A percentile compares a stretch with the other conserved stretches of the same genome.
Conservation (phyloP, 2,113 vertebrate species). For the Sinocyclocheilus rhinocerous region DNA sequence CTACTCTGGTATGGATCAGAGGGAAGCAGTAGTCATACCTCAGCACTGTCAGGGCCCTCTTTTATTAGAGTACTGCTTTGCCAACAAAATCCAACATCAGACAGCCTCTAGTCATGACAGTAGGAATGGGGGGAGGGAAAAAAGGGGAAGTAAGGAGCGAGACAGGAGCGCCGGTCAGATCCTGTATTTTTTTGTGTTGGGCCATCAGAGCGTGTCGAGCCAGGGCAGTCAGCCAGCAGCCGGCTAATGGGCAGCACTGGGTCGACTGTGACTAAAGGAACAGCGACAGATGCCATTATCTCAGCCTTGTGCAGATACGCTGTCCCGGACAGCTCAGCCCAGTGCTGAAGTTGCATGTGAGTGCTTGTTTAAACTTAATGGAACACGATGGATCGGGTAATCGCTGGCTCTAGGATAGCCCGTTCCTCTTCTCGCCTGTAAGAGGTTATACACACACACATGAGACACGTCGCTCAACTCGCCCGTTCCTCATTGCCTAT, state of each 20-base stretch:
- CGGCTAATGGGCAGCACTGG: slow-evolving; percentile 57
- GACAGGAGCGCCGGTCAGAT: slow-evolving; percentile 66
- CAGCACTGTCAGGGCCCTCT: slow-evolving; percentile 25
- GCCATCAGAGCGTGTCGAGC: slow-evolving; percentile 70
- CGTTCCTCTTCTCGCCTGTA: slow-evolving; percentile 65
- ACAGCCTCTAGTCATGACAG: slow-evolving; percentile 52
- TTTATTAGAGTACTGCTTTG: slow-evolving; percentile 37
- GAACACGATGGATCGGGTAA: slow-evolving; percentile 75
- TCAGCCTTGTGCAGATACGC: slow-evolving; percentile 74
- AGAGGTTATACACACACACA: slow-evolving; percentile 51
- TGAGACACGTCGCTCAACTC: slow-evolving; percentile 21
- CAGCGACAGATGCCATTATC: slow-evolving; percentile 78
- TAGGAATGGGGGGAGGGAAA: slow-evolving; percentile 49
- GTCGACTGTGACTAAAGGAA: slow-evolving; percentile 72
- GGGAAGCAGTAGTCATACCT: slow-evolving; percentile 23
- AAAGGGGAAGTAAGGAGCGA: slow-evolving; percentile 59
- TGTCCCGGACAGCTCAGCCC: slow-evolving; percentile 62
- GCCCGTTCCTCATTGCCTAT: slow-evolving; percentile 55
- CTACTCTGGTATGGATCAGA: slow-evolving; percentile 39
- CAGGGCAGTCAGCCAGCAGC: slow-evolving; percentile 65
- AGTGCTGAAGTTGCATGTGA: slow-evolving; percentile 53
- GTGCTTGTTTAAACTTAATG: slow-evolving; percentile 68
- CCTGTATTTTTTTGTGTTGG: slow-evolving; percentile 68
- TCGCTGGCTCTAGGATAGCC: slow-evolving; percentile 65
- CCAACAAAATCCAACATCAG: slow-evolving; percentile 32